Evolutionary conservation across 2,888 invertebrate genomes (phyloP), one percentile per base, ranked within the genome.

Genomic region (Stenodema calcarata): DNA sequence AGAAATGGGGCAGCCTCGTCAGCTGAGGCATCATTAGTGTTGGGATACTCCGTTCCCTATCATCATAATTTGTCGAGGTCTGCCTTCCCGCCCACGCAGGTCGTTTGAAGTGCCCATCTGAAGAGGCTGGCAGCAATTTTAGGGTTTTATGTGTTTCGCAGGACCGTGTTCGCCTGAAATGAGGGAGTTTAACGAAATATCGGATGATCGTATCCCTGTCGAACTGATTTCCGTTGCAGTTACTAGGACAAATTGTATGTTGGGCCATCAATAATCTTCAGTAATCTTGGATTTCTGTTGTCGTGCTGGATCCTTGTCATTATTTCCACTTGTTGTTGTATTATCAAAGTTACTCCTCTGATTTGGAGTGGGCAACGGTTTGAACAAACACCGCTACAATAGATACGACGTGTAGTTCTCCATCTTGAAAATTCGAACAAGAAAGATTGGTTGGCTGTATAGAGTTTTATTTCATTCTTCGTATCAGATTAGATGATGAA

Each of bases 1-100:
- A 73, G 35, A 41, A 73, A 35, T n/a, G 35, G 35, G 35, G 73
- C 35, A 73, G 16, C 35, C 73, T 18, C 73, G 16, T 41, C 30
- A 73, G 73, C 73, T 16, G 73, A 18, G 30, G 30, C 73, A 73
- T 73, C 73, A 73, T 73, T 73, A 73, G 73, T 18, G 73, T 35
- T 41, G 41, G 35, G 73, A 73, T 30, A n/a, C 18, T 73, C 16
- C n/a, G 73, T 2, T 73, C 73, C 28, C 73, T 41, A 73, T 73
- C 73, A 73, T 73, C 73, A 30, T 41, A 16, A 73, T 35, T 73
- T 73, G 73, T 30, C 73, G 30, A 35, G 73, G 6, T 62, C 35
- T 35, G 73, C 73, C 73, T 16, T 30, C 35, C 73, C 73, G 41
- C 73, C 41, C 73, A 23, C 41, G 73, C 41, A 11, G 35, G 14